These are phyloP conservation scores for Neelides sp. DNA, from an alignment of 1,140 invertebrate species.

Conservation along the genomic window DNA sequence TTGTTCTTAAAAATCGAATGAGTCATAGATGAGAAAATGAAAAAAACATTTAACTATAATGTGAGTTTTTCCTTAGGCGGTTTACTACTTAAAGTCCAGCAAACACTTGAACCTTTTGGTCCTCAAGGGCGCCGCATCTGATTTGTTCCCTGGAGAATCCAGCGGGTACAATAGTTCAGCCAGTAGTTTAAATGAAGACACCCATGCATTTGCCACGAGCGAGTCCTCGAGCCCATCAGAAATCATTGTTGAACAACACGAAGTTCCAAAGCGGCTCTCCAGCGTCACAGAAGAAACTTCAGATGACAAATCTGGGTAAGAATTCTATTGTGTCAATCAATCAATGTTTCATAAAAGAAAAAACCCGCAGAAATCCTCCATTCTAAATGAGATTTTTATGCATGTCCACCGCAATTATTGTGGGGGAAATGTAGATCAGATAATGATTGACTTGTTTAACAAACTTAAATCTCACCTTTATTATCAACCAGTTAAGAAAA, in stretches of 20 bases:
- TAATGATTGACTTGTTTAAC: too few species aligned
- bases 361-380: too few species aligned
- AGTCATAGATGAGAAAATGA: too few species aligned
- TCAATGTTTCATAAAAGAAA: not conserved
- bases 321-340: not conserved
- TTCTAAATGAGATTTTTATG: too few species aligned
- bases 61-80: constrained; percentile 41
- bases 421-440: too few species aligned
- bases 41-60: not conserved
- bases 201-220: constrained; percentile 9
- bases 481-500: too few species aligned
- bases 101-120: constrained; percentile 58
- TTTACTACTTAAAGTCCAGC: constrained; percentile 60
- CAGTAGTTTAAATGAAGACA: constrained; percentile 57
- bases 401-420: too few species aligned
- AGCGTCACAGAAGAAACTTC: constrained; percentile 51
- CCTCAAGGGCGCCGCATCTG: constrained; percentile 55
- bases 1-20: too few species aligned
- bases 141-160: constrained; percentile 62
- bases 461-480: too few species aligned
- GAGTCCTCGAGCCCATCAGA: constrained; percentile 13
- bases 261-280: constrained; percentile 44
- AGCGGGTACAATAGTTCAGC: constrained; percentile 67
- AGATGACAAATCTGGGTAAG: constrained; percentile 28
- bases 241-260: constrained; percentile 18